Evolutionary conservation across 2,113 vertebrate species (phyloP).

Genomic region (Brachyhypopomus occidentalis): DNA sequence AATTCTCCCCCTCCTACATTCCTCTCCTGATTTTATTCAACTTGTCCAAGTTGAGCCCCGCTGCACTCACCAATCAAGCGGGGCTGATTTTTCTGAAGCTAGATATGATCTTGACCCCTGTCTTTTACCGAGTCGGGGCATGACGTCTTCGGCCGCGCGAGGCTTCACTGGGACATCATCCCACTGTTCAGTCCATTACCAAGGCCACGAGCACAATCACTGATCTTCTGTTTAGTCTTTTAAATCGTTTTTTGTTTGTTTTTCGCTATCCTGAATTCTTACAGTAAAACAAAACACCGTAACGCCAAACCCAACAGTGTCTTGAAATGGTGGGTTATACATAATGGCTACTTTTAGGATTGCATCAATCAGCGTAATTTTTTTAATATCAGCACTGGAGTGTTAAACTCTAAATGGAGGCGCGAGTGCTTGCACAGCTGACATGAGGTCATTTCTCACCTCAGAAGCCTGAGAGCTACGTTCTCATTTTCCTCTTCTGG

Average conservation of each 20-base stretch:
- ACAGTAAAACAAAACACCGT: slow-evolving; percentile 9
- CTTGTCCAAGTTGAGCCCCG: slow-evolving; percentile 80
- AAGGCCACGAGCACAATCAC: neutral
- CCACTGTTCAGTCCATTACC: neutral
- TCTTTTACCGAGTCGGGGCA: neutral
- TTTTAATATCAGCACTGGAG: neutral
- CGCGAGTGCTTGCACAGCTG: slow-evolving; percentile 55
- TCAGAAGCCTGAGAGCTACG: slow-evolving; percentile 26
- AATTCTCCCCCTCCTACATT: slow-evolving; percentile 2
- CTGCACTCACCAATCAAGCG: slow-evolving; percentile 83
- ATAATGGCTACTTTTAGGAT: slow-evolving; percentile 22
- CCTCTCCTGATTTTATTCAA: slow-evolving; percentile 57
- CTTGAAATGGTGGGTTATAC: neutral
- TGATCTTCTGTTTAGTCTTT: neutral
- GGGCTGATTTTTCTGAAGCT: slow-evolving; percentile 85
- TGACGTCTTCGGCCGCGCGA: neutral
- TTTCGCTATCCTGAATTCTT: neutral
- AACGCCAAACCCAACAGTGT: neutral
- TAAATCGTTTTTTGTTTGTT: neutral
- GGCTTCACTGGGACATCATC: slow-evolving; percentile 13
- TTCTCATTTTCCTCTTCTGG: slow-evolving; percentile 37
- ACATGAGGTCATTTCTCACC: slow-evolving; percentile 60
- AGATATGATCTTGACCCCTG: slow-evolving; percentile 70
- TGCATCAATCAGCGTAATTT: slow-evolving; percentile 30
- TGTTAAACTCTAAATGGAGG: slow-evolving; percentile 22